Evolutionary conservation across 2,113 vertebrate species (phyloP).

Genomic region (Acanthochromis polyacanthus): DNA sequence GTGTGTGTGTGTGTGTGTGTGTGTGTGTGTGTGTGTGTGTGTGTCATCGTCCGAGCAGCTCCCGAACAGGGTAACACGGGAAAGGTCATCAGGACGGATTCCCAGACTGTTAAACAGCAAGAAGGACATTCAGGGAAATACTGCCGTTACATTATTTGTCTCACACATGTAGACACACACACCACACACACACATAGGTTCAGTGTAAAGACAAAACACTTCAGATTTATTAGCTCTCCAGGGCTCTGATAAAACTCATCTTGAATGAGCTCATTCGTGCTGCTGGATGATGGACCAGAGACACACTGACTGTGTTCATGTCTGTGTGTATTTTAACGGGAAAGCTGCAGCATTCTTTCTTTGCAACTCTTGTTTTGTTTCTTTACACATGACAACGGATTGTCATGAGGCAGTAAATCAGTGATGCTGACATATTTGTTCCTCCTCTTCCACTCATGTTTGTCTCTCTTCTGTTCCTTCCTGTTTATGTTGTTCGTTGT

Average conservation of each 20-base stretch:
- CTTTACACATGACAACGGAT: conserved; percentile 26
- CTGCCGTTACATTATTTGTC: neutral
- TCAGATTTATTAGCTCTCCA: conserved; percentile 50
- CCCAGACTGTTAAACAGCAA: conserved; percentile 67
- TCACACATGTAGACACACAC: conserved; percentile 11
- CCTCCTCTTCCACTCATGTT: conserved; percentile 1
- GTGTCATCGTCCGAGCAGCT: conserved; percentile 22
- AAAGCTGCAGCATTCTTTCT: too few species aligned
- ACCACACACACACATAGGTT: neutral
- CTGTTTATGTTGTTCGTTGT: conserved; percentile 1
- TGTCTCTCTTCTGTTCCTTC: conserved; percentile 23
- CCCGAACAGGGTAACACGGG: conserved; percentile 28
- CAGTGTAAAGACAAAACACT: conserved; percentile 21
- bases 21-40: neutral
- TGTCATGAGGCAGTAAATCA: conserved; percentile 22
- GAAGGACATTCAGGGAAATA: conserved; percentile 32
- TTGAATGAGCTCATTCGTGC: conserved; percentile 52
- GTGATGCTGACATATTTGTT: conserved; percentile 13
- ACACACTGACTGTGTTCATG: conserved; percentile 11
- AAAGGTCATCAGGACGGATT: conserved; percentile 69
- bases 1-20: conserved; percentile 18
- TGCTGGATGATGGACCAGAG: conserved; percentile 10
- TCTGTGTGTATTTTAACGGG: neutral
- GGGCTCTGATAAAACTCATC: conserved; percentile 60
- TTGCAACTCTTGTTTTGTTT: conserved; percentile 29